Evolutionary conservation across 2,797 vertebrate species (phyloP).

Genomic region (Okamejei kenojei): DNA sequence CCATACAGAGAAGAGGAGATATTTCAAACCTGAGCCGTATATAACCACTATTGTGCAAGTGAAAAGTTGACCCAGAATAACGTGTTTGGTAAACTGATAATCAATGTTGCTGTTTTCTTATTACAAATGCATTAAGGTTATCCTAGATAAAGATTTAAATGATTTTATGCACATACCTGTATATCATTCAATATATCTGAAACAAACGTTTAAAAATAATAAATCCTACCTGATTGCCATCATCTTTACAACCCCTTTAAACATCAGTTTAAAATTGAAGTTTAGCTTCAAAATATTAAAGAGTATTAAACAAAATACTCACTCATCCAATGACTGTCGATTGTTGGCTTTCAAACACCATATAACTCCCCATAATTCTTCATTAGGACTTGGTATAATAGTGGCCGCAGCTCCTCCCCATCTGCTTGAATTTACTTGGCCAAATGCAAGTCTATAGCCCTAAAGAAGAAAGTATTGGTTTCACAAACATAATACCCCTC

Average conservation of each 20-base stretch:
- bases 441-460: constrained; percentile 82
- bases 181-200: too few species aligned
- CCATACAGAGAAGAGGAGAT: not conserved
- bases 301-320: constrained; percentile 49
- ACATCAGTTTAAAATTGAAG: not conserved
- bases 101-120: not conserved
- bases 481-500: constrained; percentile 36
- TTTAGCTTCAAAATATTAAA: not conserved
- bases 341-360: constrained; percentile 74
- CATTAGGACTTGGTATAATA: constrained; percentile 68
- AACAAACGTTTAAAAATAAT: too few species aligned
- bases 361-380: constrained; percentile 84
- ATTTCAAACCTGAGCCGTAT: not conserved
- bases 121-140: not conserved
- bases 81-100: not conserved
- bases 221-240: not conserved
- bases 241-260: not conserved
- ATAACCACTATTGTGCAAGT: not conserved
- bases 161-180: not conserved
- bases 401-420: constrained; percentile 86
- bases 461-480: constrained; percentile 53
- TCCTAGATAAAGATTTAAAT: not conserved
- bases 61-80: not conserved
- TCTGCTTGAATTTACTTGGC: constrained; percentile 60
- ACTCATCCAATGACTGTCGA: constrained; percentile 79